phyloP scores from a whole-genome alignment of 2,888 invertebrate genomes.

The Drosophila mayaguana region DNA sequence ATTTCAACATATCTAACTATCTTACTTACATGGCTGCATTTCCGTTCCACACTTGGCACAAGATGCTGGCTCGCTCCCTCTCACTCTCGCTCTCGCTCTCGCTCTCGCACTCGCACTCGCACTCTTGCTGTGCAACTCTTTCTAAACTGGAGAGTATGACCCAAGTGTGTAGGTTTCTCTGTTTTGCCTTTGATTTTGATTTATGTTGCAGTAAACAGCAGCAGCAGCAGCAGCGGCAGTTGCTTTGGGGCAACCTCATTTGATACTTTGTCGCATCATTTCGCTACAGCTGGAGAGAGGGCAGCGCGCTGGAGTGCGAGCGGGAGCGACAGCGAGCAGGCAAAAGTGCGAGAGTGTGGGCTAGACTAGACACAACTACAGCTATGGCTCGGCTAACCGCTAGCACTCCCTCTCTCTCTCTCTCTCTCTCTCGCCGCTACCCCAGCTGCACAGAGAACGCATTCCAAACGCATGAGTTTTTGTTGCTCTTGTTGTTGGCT shows the following conservation, averaged over 20 bases:
- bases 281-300: constrained; percentile 44
- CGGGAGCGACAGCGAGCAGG: background rate
- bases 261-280: constrained; percentile 79
- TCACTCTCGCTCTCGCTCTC: background rate
- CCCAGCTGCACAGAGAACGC: constrained; percentile 42
- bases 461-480: constrained; percentile 57
- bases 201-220: constrained; percentile 74
- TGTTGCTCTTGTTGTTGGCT: constrained; percentile 27
- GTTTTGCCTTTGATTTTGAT: constrained; percentile 73
- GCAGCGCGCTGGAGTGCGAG: background rate
- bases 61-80: background rate
- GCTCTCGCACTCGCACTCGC: background rate
- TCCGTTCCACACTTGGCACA: constrained; percentile 44
- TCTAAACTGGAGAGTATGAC: constrained; percentile 21
- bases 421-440: constrained; percentile 1
- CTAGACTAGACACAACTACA: constrained; percentile 28
- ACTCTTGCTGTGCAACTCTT: background rate
- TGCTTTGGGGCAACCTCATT: constrained; percentile 67
- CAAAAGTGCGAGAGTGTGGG: background rate
- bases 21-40: constrained; percentile 65
- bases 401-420: constrained; percentile 6
- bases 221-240: constrained; percentile 40
- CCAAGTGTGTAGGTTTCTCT: constrained; percentile 52
- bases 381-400: constrained; percentile 26
- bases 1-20: constrained; percentile 65